Percentiles rank a stretch among this genome's conserved stretches.
These are phyloP conservation scores for Drosophila orena DNA, from an alignment of 1,140 invertebrate species.

Conservation along the genomic window DNA sequence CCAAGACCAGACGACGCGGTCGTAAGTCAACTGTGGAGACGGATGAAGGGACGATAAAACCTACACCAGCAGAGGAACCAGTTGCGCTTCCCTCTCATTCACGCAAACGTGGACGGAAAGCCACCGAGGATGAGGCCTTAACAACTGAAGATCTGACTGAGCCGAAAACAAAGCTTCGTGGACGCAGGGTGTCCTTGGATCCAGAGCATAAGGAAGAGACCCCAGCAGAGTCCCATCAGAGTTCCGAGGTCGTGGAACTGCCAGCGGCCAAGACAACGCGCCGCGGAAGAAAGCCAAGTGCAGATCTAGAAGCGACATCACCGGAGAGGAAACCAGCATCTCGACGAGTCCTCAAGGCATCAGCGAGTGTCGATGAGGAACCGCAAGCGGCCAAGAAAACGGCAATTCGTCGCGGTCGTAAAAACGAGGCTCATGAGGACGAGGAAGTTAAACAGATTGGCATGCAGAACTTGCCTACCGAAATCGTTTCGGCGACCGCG, in stretches of 20 bases:
- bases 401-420: slow-evolving; percentile 32
- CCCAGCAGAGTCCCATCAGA: background rate
- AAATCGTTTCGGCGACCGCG: slow-evolving; percentile 1
- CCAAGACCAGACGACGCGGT: too few species aligned
- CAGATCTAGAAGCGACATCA: slow-evolving; percentile 7
- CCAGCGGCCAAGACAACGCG: slow-evolving; percentile 6
- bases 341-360: slow-evolving; percentile 45
- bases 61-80: background rate
- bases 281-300: slow-evolving; percentile 5
- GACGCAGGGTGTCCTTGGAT: slow-evolving; percentile 12
- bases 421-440: slow-evolving; percentile 4
- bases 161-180: slow-evolving; percentile 14
- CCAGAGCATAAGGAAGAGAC: background rate
- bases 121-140: slow-evolving; percentile 10
- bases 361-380: slow-evolving; percentile 33
- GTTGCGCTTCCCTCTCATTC: background rate
- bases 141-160: slow-evolving; percentile 9
- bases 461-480: slow-evolving; percentile 1
- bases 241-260: background rate
- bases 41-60: too few species aligned
- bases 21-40: too few species aligned
- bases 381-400: slow-evolving; percentile 39
- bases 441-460: background rate
- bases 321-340: slow-evolving; percentile 23
- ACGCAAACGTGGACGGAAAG: slow-evolving; percentile 27